Evolutionary conservation across 1,140 invertebrate species (phyloP).

Genomic region (Amphibalanus amphitrite): DNA sequence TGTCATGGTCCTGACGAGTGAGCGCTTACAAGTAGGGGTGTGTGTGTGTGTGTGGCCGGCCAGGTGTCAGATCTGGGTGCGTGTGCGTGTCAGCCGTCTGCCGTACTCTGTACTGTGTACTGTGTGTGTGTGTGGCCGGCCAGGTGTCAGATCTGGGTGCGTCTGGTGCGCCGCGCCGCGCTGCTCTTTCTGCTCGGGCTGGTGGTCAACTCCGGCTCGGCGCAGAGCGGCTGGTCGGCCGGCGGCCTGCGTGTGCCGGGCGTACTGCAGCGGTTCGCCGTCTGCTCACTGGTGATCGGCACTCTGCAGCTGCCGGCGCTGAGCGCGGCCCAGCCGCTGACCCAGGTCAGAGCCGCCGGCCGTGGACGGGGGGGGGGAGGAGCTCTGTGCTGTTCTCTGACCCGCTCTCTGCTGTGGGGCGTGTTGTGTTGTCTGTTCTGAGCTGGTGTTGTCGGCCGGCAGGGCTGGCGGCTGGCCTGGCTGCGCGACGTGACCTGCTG

Average conservation of each 20-base stretch:
- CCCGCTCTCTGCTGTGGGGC: conserved; percentile 18
- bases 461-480: conserved; percentile 18
- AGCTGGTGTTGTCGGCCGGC: too few species aligned
- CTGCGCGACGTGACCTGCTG: conserved; percentile 24
- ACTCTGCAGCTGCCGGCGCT: not conserved
- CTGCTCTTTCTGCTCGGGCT: conserved; percentile 58
- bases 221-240: not conserved
- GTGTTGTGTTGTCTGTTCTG: too few species aligned
- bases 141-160: too few species aligned
- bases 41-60: too few species aligned
- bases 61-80: too few species aligned
- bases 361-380: too few species aligned
- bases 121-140: too few species aligned
- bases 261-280: conserved; percentile 63
- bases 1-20: too few species aligned
- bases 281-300: conserved; percentile 50
- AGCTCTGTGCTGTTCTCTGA: conserved; percentile 25
- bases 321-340: not conserved
- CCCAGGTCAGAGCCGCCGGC: too few species aligned
- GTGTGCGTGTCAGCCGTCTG: too few species aligned
- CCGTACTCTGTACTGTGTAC: too few species aligned
- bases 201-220: conserved; percentile 38
- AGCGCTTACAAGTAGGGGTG: too few species aligned
- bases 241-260: conserved; percentile 49
- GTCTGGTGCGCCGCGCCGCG: conserved; percentile 40